These are phyloP conservation scores for Morone chrysops DNA, from an alignment of 2,113 vertebrate species.

Conservation along the genomic window DNA sequence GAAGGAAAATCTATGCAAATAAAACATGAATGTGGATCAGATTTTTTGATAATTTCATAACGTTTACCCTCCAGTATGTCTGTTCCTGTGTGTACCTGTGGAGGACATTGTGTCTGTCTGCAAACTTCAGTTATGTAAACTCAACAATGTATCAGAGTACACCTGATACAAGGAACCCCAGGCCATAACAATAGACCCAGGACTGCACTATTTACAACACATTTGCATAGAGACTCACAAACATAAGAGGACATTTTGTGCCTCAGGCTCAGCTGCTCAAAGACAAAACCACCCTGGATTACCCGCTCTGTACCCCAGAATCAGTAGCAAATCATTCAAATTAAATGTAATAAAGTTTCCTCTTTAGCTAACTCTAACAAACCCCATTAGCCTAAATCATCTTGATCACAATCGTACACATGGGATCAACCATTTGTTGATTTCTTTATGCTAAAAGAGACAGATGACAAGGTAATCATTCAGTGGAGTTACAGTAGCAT, in stretches of 20 bases:
- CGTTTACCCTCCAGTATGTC: background rate
- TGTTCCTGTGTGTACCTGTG: background rate
- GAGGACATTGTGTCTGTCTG: slow-evolving; percentile 30
- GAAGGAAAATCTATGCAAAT: background rate
- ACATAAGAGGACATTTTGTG: background rate
- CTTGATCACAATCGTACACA: background rate
- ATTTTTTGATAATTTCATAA: background rate
- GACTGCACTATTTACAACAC: background rate
- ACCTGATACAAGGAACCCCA: background rate
- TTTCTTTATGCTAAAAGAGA: background rate
- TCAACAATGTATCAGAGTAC: background rate
- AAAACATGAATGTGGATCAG: background rate
- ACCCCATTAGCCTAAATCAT: background rate
- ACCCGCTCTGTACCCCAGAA: background rate
- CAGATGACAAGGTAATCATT: background rate
- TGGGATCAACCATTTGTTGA: background rate
- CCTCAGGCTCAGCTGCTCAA: background rate
- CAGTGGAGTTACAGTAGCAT: background rate
- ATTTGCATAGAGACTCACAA: slow-evolving; percentile 19
- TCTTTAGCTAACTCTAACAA: background rate
- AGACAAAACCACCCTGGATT: slow-evolving; percentile 7
- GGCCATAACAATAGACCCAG: background rate
- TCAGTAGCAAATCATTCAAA: background rate
- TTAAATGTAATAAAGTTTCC: background rate
- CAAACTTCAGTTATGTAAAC: slow-evolving; percentile 46